Evolutionary conservation across 2,888 invertebrate genomes (phyloP), one percentile per base, ranked within the genome.

Genomic region (Tetheella fluctuosa): DNA sequence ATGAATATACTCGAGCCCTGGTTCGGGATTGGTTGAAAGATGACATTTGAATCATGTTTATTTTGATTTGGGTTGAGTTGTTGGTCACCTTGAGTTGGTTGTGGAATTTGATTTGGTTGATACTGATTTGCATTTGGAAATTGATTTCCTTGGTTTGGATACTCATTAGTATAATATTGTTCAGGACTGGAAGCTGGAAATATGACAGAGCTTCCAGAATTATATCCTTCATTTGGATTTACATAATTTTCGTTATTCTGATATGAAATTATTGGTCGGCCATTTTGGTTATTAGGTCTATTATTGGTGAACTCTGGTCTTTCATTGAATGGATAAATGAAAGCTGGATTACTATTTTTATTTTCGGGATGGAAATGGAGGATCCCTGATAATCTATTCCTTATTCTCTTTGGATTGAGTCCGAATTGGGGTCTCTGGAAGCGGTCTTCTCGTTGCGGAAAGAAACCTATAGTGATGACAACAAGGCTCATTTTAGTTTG

Each of bases 401-500:
- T 67, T 37, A 85, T 58, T 60, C 79, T 78, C 23, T 69, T 77
- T 2, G 76, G 64, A 10, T 69, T 15, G 23, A 67, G 60, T 23
- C 72, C 75, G 28, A 73, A 65, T 23, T 72, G 68, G 6, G 67
- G 68, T 63, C 74, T 70, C 37, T 80, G 17, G 55, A 48, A 73
- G 12, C 80, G 73, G 34, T 80, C 76, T 25, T 80, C 77, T 42
- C 83, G 74, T 70, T 71, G 77, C 13, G 77, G 80, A 67, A 79
- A 84, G 76, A 85, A 85, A 64, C 85, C 88, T 88, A 80, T 7
- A 20, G 10, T 20, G 48, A 20, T 48, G 48, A 48, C 48, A 48
- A 48, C 7, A 48, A 48, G n/a, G 48, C 20, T 48, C 0, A 20
- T 48, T 48, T 48, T 48, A 48, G 48, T 20, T 48, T 48, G 48